phyloP scores from a whole-genome alignment of 2,797 vertebrate species.

The Melanotaenia nigrans region DNA sequence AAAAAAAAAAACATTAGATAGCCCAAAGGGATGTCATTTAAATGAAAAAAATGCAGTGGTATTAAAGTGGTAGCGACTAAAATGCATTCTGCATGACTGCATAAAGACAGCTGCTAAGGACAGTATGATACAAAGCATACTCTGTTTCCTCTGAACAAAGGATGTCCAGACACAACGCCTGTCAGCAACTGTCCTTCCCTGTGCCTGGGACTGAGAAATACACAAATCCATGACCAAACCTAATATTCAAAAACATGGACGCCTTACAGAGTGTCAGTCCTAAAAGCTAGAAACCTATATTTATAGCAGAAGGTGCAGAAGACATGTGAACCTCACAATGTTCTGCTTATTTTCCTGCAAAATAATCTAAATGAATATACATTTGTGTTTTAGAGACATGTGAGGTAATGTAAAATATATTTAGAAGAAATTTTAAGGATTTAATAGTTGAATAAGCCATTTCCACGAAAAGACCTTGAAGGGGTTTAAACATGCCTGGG shows the following conservation, averaged over 20 bases:
- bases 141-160: slow-evolving; percentile 59
- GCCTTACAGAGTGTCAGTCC: neutral
- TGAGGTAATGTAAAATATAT: neutral
- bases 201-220: slow-evolving; percentile 40
- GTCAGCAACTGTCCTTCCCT: slow-evolving; percentile 56
- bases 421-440: slow-evolving; percentile 13
- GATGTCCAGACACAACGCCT: slow-evolving; percentile 54
- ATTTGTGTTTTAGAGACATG: neutral
- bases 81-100: slow-evolving; percentile 41
- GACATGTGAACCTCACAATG: neutral
- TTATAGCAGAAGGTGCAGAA: slow-evolving; percentile 9
- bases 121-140: slow-evolving; percentile 45
- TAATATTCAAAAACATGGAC: neutral
- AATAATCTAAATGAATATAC: neutral
- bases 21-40: slow-evolving; percentile 24
- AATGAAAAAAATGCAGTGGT: slow-evolving; percentile 9
- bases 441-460: slow-evolving; percentile 10
- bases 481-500: slow-evolving; percentile 9
- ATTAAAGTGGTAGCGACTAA: slow-evolving; percentile 9
- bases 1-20: neutral
- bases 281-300: slow-evolving; percentile 17
- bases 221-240: slow-evolving; percentile 27
- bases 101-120: slow-evolving; percentile 31
- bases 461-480: slow-evolving; percentile 17
- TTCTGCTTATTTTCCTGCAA: slow-evolving; percentile 17